Base-by-base conservation (phyloP, 2,113 vertebrate species). In the Misgurnus anguillicaudatus region DNA sequence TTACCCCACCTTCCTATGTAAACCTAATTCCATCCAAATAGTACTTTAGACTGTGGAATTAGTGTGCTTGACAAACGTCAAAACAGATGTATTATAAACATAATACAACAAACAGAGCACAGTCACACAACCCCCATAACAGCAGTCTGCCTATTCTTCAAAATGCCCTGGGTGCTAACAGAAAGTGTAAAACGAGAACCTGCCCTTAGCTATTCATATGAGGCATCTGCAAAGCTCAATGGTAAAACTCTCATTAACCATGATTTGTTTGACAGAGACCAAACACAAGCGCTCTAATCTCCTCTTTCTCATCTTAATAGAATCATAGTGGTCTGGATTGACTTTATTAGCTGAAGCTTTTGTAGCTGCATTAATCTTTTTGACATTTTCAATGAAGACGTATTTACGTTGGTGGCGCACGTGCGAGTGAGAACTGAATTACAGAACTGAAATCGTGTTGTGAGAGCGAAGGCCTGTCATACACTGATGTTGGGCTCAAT, bases 401-500 rank as follows among this genome's bases (percentile, higher is more conserved):
- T 65, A 53, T 82, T 81, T 71, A 67, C 62, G 55, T 68, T 68
- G 57, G 17, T 55, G 55, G 69, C 41, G 19, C 65, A 42, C 8
- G 62, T 47, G 36, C 11, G 45, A n/a, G 38, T 21, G 64, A 71
- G 66, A 45, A 55, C 38, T 10, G 47, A 57, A 57, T 69, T 79
- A 9, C 47, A 69, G 70, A 82, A 68, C 42, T 16, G 60, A 75
- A 60, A 76, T 66, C 19, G 17, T 53, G 60, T 81, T 69, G 73
- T 70, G 77, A 70, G 69, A 51, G 60, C 53, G 13, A 3, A n/a
- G n/a, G 61, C 38, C 70, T 85, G 91, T 92, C 93, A 92, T 80
- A 39, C 83, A 86, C 92, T 86, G 90, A 89, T 93, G 93, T 82
- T 21, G 38, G 60, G 80, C 80, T 85, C 84, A 81, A 86, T 83